These are phyloP conservation scores for Phallusia fumigata DNA, from an alignment of 23 tunicate genomes.

Conservation along the genomic window DNA sequence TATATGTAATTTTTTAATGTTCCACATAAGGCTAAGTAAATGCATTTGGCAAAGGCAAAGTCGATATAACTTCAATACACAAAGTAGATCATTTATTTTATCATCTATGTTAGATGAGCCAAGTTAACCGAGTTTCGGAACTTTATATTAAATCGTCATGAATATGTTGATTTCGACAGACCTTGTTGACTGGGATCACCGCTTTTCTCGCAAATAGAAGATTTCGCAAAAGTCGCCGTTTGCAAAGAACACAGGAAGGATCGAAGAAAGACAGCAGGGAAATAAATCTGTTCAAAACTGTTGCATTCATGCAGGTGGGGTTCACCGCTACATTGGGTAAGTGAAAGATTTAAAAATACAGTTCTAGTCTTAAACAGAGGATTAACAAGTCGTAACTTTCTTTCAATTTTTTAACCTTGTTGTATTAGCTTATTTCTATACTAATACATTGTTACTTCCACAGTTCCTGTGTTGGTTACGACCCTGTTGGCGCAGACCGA, in stretches of 20 bases:
- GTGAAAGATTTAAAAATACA: neutral
- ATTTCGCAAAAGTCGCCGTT: neutral
- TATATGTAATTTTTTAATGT: no score
- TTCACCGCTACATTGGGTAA: slow-evolving; percentile 34
- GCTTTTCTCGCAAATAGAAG: neutral
- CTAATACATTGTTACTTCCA: neutral
- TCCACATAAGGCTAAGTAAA: no score
- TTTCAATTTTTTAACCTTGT: no score
- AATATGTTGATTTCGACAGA: no score
- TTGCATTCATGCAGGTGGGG: slow-evolving; percentile 36
- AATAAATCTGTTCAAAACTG: slow-evolving; percentile 16
- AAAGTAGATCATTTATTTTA: no score
- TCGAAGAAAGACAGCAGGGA: neutral
- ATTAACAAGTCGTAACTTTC: no score
- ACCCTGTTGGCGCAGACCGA: slow-evolving; percentile 18
- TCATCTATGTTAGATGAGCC: no score
- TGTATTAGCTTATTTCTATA: neutral
- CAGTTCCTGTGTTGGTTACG: slow-evolving; percentile 46
- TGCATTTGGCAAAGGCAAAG: no score
- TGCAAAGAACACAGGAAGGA: neutral
- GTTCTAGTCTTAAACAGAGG: no score
- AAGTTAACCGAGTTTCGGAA: no score
- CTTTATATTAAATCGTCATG: no score
- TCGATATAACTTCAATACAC: no score
- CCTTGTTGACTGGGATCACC: neutral